A percentile compares a stretch with the other conserved stretches of the same genome.
phyloP scores from a whole-genome alignment of 2,797 vertebrate genomes.

The Paratrypauchen microcephalus region DNA sequence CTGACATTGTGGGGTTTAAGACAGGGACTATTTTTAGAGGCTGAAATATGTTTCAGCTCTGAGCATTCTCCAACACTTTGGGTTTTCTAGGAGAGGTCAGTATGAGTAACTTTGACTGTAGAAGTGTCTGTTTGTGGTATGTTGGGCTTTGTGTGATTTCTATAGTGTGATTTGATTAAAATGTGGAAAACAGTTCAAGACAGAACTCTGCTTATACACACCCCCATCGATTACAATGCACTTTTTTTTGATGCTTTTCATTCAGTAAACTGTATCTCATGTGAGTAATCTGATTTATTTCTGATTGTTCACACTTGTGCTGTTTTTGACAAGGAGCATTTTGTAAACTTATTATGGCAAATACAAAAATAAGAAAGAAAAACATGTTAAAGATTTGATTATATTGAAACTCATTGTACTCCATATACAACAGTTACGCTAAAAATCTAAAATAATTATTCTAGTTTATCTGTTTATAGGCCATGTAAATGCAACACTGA shows the following conservation, averaged over 20 bases:
- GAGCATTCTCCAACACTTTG: conserved; percentile 6
- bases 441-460: too few relatives aligned
- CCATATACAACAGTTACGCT: too few relatives aligned
- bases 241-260: not conserved
- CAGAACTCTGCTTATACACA: not conserved
- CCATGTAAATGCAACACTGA: too few relatives aligned
- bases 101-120: conserved; percentile 8
- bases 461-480: too few relatives aligned
- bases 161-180: not conserved
- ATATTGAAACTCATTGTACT: too few relatives aligned
- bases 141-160: not conserved
- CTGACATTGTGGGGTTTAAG: conserved; percentile 16
- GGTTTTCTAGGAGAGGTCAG: conserved; percentile 15
- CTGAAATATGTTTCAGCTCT: conserved; percentile 7
- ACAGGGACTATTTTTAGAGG: conserved; percentile 8
- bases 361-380: too few relatives aligned
- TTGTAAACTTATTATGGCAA: too few relatives aligned
- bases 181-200: not conserved
- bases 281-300: too few relatives aligned
- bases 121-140: conserved; percentile 12
- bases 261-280: too few relatives aligned
- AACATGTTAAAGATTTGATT: too few relatives aligned
- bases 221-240: not conserved
- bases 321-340: too few relatives aligned
- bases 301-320: too few relatives aligned